Evolutionary conservation across 2,888 invertebrate species (phyloP).

Genomic region (Agrochola lota): DNA sequence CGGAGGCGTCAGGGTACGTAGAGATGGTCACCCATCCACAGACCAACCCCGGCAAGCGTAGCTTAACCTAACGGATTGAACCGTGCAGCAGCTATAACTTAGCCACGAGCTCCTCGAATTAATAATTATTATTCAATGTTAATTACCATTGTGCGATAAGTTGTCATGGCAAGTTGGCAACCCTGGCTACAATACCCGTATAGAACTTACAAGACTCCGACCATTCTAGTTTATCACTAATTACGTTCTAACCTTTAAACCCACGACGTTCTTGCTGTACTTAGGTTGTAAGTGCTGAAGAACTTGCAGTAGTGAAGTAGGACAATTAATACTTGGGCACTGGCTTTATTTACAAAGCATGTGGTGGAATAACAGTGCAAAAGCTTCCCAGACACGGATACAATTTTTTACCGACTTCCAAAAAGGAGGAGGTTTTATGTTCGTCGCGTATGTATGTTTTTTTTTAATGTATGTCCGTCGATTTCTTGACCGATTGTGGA

Average conservation of each 20-base stretch:
- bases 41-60: too few relatives aligned
- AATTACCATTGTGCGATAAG: neutral
- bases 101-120: too few relatives aligned
- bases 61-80: too few relatives aligned
- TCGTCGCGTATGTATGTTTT: too few relatives aligned
- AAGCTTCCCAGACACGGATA: neutral
- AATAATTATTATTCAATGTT: neutral
- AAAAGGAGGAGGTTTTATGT: too few relatives aligned
- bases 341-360: neutral
- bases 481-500: too few relatives aligned
- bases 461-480: too few relatives aligned
- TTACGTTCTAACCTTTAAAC: slow-evolving; percentile 52
- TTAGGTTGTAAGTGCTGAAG: neutral
- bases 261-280: slow-evolving; percentile 2
- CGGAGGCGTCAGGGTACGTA: too few relatives aligned
- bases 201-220: neutral
- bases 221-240: slow-evolving; percentile 32
- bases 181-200: slow-evolving; percentile 27
- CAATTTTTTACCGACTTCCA: too few relatives aligned
- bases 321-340: neutral
- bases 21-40: too few relatives aligned
- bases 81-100: too few relatives aligned
- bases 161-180: neutral
- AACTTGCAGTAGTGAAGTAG: slow-evolving; percentile 1
- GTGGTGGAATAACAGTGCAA: neutral